Percentiles rank a stretch among this genome's conserved stretches.
These are phyloP conservation scores for Platysternon megacephalum DNA, from an alignment of 2,113 vertebrate species.

Conservation along the genomic window DNA sequence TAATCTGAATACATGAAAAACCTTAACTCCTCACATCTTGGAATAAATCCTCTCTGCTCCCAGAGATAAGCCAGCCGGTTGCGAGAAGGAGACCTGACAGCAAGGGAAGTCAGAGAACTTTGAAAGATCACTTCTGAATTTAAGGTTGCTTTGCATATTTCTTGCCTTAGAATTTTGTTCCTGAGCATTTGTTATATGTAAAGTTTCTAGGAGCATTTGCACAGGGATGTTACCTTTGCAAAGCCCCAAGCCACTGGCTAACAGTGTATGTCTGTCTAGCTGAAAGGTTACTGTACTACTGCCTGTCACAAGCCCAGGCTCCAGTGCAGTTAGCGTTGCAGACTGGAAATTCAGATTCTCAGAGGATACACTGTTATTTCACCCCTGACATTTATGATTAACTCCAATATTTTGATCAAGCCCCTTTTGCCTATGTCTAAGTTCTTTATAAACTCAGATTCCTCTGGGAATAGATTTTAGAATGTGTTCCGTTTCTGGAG, in stretches of 20 bases:
- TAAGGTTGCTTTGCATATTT: neutral
- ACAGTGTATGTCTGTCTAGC: neutral
- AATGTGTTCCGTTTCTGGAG: fast-evolving
- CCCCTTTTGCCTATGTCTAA: neutral
- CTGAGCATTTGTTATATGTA: fast-evolving
- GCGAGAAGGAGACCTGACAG: neutral
- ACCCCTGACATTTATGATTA: neutral
- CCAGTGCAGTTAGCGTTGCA: neutral
- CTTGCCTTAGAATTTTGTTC: neutral
- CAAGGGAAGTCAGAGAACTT: neutral
- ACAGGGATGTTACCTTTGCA: neutral
- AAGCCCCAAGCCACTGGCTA: neutral
- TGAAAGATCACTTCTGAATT: neutral
- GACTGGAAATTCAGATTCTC: neutral
- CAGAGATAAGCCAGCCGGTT: fast-evolving
- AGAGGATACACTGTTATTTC: neutral
- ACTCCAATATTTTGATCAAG: neutral
- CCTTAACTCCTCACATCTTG: neutral
- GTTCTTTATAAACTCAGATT: neutral
- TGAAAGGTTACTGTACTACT: neutral
- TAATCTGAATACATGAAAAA: neutral
- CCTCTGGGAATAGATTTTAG: neutral
- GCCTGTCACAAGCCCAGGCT: neutral
- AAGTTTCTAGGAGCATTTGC: neutral
- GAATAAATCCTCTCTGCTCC: neutral